phyloP scores from a whole-genome alignment of 2,888 invertebrate genomes.

The Deroplatys truncata region DNA sequence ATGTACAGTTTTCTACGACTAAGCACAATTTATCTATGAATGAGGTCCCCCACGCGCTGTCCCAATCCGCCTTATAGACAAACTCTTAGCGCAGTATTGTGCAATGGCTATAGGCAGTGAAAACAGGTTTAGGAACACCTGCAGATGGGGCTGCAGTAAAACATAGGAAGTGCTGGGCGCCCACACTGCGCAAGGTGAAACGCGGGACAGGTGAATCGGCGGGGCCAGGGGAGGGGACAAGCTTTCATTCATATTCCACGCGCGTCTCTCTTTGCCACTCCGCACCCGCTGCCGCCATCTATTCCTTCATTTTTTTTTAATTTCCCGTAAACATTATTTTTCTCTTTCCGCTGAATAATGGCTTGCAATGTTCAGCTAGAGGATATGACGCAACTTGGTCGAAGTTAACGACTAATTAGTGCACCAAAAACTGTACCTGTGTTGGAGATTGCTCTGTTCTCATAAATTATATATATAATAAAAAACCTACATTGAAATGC shows the following conservation, averaged over 20 bases:
- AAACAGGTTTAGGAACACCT: neutral
- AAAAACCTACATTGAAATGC: neutral
- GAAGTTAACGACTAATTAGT: neutral
- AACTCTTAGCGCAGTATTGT: neutral
- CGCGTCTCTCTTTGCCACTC: neutral
- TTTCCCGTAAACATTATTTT: neutral
- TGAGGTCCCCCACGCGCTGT: too few species aligned
- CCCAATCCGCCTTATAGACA: neutral
- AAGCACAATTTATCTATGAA: too few species aligned
- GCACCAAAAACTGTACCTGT: neutral
- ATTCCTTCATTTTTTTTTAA: neutral
- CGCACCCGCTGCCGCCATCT: neutral
- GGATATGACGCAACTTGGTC: neutral
- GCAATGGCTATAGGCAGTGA: neutral
- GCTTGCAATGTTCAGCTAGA: neutral
- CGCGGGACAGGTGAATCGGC: neutral
- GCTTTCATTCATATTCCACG: neutral
- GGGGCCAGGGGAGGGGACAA: too few species aligned
- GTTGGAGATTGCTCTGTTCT: neutral
- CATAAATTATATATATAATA: neutral
- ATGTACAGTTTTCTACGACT: too few species aligned
- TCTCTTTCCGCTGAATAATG: neutral
- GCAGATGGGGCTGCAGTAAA: neutral
- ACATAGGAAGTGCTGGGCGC: neutral
- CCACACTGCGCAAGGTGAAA: neutral